Base-by-base conservation (phyloP, 2,797 vertebrate genomes). In the Phataginus tricuspis region DNA sequence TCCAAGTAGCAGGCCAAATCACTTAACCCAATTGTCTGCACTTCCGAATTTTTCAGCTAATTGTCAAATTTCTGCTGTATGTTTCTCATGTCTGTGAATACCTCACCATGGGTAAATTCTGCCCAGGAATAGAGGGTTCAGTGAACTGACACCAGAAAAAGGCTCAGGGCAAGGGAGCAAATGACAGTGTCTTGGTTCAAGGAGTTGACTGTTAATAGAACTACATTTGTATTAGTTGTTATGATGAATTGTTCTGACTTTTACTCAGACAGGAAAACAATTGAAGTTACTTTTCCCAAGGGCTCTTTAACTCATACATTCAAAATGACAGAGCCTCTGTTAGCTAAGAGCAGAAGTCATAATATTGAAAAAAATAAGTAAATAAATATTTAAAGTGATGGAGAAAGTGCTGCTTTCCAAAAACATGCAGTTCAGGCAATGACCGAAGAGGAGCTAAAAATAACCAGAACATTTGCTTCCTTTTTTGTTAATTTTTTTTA, bases 241-340 rank as follows among this genome's bases (percentile, higher is more conserved):
- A 11, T 66, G 90, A 79, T 53, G 82, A 75, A 92, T 82, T 94
- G 82, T 63, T 80, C 92, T 59, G 84, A 84, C 37, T 61, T 39
- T 91, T 80, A 86, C 18, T 31, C 92, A 84, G 80, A 94, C 55
- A 92, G 80, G 45, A 90, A 85, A 74, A 87, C 84, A 88, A 88
- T 49, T 84, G 82, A 94, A 74, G 64, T 86, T 91, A 94, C 88
- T 88, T 92, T 96, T 82, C 66, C 68, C 19, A 34, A 39, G 57
- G 29, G 37, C 63, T 82, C 49, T 68, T 71, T 82, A 82, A 72
- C 45, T 72, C 90, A 72, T n/a, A 79, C 51, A 37, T 69, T 88
- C 80, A 69, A 90, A 93, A 78, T 7, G 14, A 39, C 39, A 66
- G 87, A 72, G 49, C 49, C 72, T 69, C 29, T 16, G 18, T 55